These are phyloP conservation scores for Xerus rutilus DNA, from an alignment of 2,797 vertebrate genomes.

Conservation along the genomic window DNA sequence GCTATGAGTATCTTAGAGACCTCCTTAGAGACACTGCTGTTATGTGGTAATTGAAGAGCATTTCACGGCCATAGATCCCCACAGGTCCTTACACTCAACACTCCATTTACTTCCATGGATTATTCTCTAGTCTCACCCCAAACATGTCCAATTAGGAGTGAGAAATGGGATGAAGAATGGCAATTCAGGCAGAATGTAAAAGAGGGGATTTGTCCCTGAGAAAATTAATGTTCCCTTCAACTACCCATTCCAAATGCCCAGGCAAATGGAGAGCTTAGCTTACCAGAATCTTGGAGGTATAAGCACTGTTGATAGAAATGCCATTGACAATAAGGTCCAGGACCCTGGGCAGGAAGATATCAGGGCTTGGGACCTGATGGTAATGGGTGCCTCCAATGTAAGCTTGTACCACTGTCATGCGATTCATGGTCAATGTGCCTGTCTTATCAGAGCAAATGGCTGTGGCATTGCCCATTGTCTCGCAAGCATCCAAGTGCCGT, in stretches of 20 bases:
- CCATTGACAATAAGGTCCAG: constrained; percentile 94
- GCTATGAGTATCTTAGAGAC: neutral
- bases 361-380: constrained; percentile 92
- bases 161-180: neutral
- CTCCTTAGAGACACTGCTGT: neutral
- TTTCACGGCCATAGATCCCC: neutral
- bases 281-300: constrained; percentile 98
- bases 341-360: constrained; percentile 90
- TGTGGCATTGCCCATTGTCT: constrained; percentile 99
- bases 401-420: constrained; percentile 98
- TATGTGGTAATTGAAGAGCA: neutral
- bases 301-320: constrained; percentile 97
- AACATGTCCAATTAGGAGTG: neutral
- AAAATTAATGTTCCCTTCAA: neutral
- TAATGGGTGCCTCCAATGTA: constrained; percentile 93
- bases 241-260: neutral
- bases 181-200: neutral
- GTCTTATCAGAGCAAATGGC: constrained; percentile 99
- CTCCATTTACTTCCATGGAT: neutral
- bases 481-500: constrained; percentile 97
- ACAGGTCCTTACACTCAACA: neutral
- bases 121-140: neutral
- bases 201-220: neutral
- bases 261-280: constrained; percentile 82
- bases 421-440: constrained; percentile 97